Evolutionary conservation across 2,113 vertebrate species (phyloP).

Genomic region (Tinamus guttatus): DNA sequence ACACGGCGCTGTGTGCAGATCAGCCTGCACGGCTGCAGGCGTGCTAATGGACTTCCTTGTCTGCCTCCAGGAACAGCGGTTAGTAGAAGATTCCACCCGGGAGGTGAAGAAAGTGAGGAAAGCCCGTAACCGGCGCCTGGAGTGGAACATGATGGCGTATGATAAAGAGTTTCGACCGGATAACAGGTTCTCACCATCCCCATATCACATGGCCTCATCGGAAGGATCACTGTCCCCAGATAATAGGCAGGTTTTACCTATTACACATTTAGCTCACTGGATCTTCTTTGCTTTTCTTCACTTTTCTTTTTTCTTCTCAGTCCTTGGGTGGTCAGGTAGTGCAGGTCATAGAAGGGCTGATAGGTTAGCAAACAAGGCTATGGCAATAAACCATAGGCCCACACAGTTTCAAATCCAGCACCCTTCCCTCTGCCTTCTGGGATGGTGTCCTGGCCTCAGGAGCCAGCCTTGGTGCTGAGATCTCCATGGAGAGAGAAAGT

Average conservation of each 20-base stretch:
- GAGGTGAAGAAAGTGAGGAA: slow-evolving; percentile 95
- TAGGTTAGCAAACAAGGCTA: background rate
- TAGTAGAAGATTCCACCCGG: slow-evolving; percentile 88
- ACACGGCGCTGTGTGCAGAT: background rate
- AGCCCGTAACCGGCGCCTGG: slow-evolving; percentile 91
- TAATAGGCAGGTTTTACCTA: slow-evolving; percentile 85
- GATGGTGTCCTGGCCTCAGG: background rate
- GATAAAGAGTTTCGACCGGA: slow-evolving; percentile 94
- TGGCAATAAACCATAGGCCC: background rate
- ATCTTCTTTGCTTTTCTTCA: slow-evolving; percentile 20
- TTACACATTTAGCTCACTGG: background rate
- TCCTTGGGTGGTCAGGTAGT: background rate
- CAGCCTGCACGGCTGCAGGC: background rate
- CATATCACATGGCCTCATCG: slow-evolving; percentile 92
- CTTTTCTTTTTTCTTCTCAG: background rate
- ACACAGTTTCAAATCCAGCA: background rate
- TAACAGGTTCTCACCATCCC: slow-evolving; percentile 89
- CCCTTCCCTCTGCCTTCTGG: background rate
- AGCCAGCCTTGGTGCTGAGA: background rate
- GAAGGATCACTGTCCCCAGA: slow-evolving; percentile 94
- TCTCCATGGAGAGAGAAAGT: background rate
- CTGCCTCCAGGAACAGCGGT: slow-evolving; percentile 84
- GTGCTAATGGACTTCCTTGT: background rate
- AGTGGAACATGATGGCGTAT: slow-evolving; percentile 94
- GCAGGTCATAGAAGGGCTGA: background rate